Conservation (phyloP, 2,797 vertebrate genomes). For the Cyclopterus lumpus region DNA sequence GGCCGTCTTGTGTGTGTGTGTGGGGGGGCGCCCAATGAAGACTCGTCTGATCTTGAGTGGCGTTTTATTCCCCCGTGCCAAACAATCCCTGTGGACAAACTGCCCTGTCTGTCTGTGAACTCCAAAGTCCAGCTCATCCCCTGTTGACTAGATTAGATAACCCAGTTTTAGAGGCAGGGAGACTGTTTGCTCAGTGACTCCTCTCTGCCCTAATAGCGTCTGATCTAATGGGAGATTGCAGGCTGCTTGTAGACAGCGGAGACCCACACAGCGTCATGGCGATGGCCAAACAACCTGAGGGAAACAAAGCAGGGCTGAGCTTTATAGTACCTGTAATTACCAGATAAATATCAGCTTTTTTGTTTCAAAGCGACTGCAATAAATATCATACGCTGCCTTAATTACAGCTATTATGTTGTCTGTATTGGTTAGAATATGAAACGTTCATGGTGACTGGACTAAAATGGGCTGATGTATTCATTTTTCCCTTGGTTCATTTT, state of each 20-base stretch:
- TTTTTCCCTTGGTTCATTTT: neutral
- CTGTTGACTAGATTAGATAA: slow-evolving; percentile 82
- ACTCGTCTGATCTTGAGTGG: slow-evolving; percentile 54
- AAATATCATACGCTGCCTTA: slow-evolving; percentile 51
- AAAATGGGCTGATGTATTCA: neutral
- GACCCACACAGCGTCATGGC: slow-evolving; percentile 66
- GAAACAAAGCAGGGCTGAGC: slow-evolving; percentile 61
- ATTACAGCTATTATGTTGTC: slow-evolving; percentile 31
- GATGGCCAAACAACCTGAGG: slow-evolving; percentile 69
- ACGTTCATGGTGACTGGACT: slow-evolving; percentile 5
- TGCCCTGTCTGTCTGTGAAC: slow-evolving; percentile 64
- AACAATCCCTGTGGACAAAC: slow-evolving; percentile 62
- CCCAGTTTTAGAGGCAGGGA: slow-evolving; percentile 70
- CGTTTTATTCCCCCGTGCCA: slow-evolving; percentile 65
- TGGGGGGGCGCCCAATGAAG: slow-evolving; percentile 42
- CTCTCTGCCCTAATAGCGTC: slow-evolving; percentile 77
- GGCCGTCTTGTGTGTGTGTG: neutral
- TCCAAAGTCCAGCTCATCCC: slow-evolving; percentile 85
- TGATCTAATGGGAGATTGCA: slow-evolving; percentile 81
- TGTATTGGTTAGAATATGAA: slow-evolving; percentile 18
- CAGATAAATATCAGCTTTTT: slow-evolving; percentile 66
- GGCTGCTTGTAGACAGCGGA: slow-evolving; percentile 72
- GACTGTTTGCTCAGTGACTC: slow-evolving; percentile 77
- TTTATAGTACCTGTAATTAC: slow-evolving; percentile 67
- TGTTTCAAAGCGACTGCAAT: slow-evolving; percentile 56